phyloP scores from a whole-genome alignment of 2,113 vertebrate species.

The Sterna hirundo region DNA sequence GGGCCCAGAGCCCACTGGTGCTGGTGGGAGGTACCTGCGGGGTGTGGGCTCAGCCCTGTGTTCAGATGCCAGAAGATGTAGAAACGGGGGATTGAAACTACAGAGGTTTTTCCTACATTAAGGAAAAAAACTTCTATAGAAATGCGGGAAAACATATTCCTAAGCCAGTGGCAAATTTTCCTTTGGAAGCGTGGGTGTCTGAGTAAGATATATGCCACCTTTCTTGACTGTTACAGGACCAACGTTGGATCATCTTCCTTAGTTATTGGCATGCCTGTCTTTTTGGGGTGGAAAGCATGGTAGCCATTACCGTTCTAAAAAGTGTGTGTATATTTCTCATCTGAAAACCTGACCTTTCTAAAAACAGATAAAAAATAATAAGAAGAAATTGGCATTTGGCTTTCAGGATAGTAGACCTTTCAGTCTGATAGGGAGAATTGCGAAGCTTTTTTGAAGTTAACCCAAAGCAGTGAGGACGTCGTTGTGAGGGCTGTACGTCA shows the following conservation, averaged over 20 bases:
- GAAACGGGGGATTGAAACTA: neutral
- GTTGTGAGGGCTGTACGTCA: neutral
- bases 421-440: neutral
- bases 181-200: neutral
- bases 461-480: neutral
- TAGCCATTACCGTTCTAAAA: neutral
- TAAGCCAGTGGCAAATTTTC: neutral
- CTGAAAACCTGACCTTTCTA: neutral
- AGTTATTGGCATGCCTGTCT: neutral
- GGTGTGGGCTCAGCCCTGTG: fast-evolving
- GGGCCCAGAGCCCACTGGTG: too few relatives aligned
- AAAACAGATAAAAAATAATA: neutral
- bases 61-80: neutral
- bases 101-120: fast-evolving
- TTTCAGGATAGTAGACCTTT: neutral
- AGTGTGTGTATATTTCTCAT: neutral
- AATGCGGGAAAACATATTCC: neutral
- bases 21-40: neutral
- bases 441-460: neutral
- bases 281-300: neutral
- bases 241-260: neutral
- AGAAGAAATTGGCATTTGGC: neutral
- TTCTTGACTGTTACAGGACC: neutral
- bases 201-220: neutral
- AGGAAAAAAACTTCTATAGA: neutral